Evolutionary conservation across 2,888 invertebrate species (phyloP).

Genomic region (Tipula vernalis): DNA sequence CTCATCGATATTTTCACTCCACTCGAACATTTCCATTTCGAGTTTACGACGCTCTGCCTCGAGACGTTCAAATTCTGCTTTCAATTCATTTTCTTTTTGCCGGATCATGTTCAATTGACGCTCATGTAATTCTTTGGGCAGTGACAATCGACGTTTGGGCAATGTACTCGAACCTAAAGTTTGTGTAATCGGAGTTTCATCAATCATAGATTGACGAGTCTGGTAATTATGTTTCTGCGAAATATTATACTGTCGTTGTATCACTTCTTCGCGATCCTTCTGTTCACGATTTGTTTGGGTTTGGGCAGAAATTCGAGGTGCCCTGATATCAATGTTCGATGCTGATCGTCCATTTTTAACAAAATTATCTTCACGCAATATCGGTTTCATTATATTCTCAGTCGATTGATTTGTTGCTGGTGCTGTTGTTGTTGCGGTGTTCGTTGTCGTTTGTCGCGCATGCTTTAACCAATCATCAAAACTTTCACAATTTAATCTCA

Average conservation of each 20-base stretch:
- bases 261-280: not conserved
- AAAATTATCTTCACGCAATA: slow-evolving; percentile 25
- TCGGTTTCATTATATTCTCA: slow-evolving; percentile 32
- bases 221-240: not conserved
- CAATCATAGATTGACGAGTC: slow-evolving; percentile 29
- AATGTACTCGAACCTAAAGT: slow-evolving; percentile 24
- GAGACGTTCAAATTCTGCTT: slow-evolving; percentile 48
- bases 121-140: slow-evolving; percentile 51
- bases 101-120: slow-evolving; percentile 51
- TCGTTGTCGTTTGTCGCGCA: slow-evolving; percentile 25
- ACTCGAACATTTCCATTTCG: slow-evolving; percentile 28
- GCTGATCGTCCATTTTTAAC: not conserved
- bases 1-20: slow-evolving; percentile 11
- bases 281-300: slow-evolving; percentile 22
- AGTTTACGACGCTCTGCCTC: slow-evolving; percentile 42
- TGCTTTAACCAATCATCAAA: slow-evolving; percentile 36
- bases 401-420: slow-evolving; percentile 24
- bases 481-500: slow-evolving; percentile 29
- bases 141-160: slow-evolving; percentile 39
- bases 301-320: slow-evolving; percentile 27
- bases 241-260: not conserved
- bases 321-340: slow-evolving; percentile 27
- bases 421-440: slow-evolving; percentile 12
- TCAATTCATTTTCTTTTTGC: slow-evolving; percentile 54
- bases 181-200: slow-evolving; percentile 30